phyloP scores from a whole-genome alignment of 2,888 invertebrate genomes.

The Aphelenchoides bicaudatus region DNA sequence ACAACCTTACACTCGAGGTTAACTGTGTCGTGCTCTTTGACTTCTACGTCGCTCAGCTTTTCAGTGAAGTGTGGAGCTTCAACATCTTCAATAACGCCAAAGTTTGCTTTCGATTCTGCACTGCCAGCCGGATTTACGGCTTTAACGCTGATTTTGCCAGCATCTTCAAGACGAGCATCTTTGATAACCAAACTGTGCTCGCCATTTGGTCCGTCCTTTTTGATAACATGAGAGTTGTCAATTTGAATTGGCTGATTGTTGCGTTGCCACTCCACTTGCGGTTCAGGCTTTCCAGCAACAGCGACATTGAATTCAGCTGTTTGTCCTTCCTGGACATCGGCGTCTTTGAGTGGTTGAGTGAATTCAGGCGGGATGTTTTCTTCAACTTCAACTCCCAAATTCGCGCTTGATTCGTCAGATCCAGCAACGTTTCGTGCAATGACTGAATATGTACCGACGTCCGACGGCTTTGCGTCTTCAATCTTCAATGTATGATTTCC shows the following conservation, averaged over 20 bases:
- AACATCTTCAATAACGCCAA: conserved; percentile 47
- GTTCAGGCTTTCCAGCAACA: conserved; percentile 72
- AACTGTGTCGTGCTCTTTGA: conserved; percentile 30
- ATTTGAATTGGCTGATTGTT: conserved; percentile 65
- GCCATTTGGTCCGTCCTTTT: conserved; percentile 67
- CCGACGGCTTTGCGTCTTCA: conserved; percentile 44
- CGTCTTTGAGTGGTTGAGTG: conserved; percentile 71
- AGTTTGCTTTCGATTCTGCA: conserved; percentile 40
- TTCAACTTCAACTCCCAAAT: conserved; percentile 46
- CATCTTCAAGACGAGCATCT: conserved; percentile 88
- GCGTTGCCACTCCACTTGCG: conserved; percentile 80
- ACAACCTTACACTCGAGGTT: conserved; percentile 35
- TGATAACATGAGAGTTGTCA: conserved; percentile 64
- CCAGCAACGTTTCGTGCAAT: conserved; percentile 38
- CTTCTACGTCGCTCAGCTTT: conserved; percentile 31
- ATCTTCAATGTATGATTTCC: conserved; percentile 38
- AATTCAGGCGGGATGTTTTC: conserved; percentile 71
- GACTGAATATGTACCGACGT: conserved; percentile 54
- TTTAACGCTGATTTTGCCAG: conserved; percentile 89
- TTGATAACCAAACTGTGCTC: conserved; percentile 84
- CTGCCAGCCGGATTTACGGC: conserved; percentile 82
- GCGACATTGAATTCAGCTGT: conserved; percentile 78
- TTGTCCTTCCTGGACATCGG: conserved; percentile 84
- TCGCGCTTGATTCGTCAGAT: conserved; percentile 66
- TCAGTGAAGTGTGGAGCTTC: conserved; percentile 44